Evolutionary conservation across 2,797 vertebrate species (phyloP), one percentile per base, ranked within the genome.

Genomic region (Sebastes oblongus): DNA sequence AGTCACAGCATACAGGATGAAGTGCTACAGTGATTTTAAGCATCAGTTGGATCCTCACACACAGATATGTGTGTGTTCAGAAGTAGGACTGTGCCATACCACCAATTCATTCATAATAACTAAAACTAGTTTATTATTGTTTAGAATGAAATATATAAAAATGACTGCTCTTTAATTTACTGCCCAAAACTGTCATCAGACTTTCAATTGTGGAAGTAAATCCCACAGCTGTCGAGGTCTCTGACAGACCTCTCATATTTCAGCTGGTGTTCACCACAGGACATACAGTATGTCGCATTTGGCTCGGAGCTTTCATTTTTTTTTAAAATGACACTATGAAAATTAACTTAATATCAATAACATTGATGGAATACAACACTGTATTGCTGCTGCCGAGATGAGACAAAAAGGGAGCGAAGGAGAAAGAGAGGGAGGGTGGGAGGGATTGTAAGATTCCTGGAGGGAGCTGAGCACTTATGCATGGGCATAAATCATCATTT

Each of bases 401-500:
- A 81, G 46, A 80, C 52, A 72, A 55, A 82, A 70, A 75, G 25
- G 12, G 46, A 72, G 16, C 50, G 24, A 22, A 22, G 20, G 11
- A 18, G 27, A 46, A 50, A 8, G 58, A 16, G 24, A 30, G 30
- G 22, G 32, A 46, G 39, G 24, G 22, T 22, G 30, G 9, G 27
- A 11, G 50, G 46, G 61, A 71, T 8, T 20, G 66, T n/a, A 20
- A 8, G 72, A 74, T 59, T 67, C 66, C 62, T 69, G 56, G 34
- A 65, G 70, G 67, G 39, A 0, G 20, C 76, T 75, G 32, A 75
- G 29, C 46, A 69, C 34, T 66, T 72, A 79, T 55, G 67, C 80
- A 66, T 56, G 42, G 50, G 64, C 50, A 81, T 79, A 83, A 81
- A 83, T 88, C 82, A 70, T 67, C 3, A 67, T 78, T 83, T 78